Conservation (phyloP, 2,888 invertebrate genomes). For the Boloria selene region DNA sequence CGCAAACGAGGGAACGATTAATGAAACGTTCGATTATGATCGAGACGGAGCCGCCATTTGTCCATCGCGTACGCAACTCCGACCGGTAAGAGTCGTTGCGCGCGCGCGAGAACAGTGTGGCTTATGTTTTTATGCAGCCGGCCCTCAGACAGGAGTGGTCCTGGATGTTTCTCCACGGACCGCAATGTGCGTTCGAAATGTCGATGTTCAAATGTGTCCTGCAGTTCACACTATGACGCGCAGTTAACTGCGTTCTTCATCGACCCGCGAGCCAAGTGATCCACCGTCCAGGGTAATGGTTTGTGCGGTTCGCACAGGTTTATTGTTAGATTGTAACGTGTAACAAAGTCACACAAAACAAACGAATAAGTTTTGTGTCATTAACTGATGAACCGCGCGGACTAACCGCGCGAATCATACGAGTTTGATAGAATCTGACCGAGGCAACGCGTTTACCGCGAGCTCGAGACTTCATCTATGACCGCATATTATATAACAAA, state of each 20-base stretch:
- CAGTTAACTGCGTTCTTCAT: constrained; percentile 82
- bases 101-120: constrained; percentile 27
- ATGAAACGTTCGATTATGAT: constrained; percentile 54
- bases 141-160: constrained; percentile 78
- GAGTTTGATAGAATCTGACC: too few species aligned
- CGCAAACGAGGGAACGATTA: constrained; percentile 61
- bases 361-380: not conserved
- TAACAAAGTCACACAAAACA: not conserved
- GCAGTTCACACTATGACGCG: constrained; percentile 73
- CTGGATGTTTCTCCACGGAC: constrained; percentile 69
- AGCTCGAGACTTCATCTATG: too few species aligned
- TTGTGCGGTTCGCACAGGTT: constrained; percentile 21
- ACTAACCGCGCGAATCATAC: too few species aligned
- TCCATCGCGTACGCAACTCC: too few species aligned
- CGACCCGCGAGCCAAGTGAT: constrained; percentile 84
- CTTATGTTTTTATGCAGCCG: constrained; percentile 49
- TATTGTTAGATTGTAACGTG: not conserved
- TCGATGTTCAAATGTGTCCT: constrained; percentile 83
- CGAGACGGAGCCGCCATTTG: too few species aligned
- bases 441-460: too few species aligned
- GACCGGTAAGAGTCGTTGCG: too few species aligned
- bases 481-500: too few species aligned
- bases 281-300: constrained; percentile 74
- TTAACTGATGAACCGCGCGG: too few species aligned
- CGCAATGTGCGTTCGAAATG: constrained; percentile 84